Percentiles rank a stretch among this genome's conserved stretches.
These are phyloP conservation scores for Bubalus kerabau DNA, from an alignment of 2,113 vertebrate genomes.

Conservation along the genomic window DNA sequence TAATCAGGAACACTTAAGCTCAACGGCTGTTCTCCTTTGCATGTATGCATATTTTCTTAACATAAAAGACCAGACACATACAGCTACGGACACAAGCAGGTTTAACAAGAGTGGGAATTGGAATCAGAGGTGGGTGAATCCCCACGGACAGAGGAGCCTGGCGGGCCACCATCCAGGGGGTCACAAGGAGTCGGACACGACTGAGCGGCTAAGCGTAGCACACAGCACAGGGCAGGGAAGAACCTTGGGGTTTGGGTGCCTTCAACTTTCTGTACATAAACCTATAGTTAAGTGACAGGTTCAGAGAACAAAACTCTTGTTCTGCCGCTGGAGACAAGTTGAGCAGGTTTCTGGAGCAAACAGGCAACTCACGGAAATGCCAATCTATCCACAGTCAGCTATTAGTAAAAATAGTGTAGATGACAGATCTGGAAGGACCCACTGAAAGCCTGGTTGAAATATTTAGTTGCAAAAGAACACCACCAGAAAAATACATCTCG, in stretches of 20 bases:
- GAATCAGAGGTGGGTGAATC: not conserved
- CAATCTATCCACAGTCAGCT: slow-evolving; percentile 49
- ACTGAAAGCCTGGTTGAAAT: slow-evolving; percentile 41
- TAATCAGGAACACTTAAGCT: not conserved
- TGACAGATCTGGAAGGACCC: slow-evolving; percentile 15
- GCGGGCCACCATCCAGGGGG: not conserved
- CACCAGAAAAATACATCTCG: not conserved
- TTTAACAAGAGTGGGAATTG: not conserved
- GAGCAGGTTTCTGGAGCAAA: slow-evolving; percentile 54
- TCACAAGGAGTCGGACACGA: not conserved
- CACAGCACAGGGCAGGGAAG: not conserved
- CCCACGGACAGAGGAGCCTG: not conserved
- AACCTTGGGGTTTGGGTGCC: accelerated
- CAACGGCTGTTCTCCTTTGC: not conserved
- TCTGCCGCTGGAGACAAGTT: slow-evolving; percentile 47
- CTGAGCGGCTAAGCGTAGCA: not conserved
- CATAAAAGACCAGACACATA: not conserved
- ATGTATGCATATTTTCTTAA: not conserved
- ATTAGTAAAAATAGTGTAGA: not conserved
- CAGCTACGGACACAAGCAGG: not conserved
- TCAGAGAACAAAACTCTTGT: not conserved
- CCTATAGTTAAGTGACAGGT: slow-evolving; percentile 37
- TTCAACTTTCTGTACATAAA: not conserved
- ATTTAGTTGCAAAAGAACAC: slow-evolving; percentile 11
- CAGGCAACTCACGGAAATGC: not conserved